Conservation (phyloP, 1,140 invertebrate genomes). For the Zophobas atratus region DNA sequence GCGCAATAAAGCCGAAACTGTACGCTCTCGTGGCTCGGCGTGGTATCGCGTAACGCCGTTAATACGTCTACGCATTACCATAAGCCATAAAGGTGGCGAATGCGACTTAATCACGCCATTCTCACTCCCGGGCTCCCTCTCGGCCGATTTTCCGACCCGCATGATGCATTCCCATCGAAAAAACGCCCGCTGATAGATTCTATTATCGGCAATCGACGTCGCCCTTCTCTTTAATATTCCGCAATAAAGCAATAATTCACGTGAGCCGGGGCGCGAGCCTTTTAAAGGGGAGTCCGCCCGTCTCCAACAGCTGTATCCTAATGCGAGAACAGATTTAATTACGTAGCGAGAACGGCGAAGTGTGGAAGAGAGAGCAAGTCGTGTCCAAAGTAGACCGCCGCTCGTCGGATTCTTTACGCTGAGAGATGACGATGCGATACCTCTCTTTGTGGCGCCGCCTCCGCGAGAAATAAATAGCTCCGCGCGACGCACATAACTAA, state of each 20-base stretch:
- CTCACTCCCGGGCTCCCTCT: too few relatives aligned
- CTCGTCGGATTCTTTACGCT: constrained; percentile 29
- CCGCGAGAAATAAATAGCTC: constrained; percentile 44
- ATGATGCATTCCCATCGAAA: constrained; percentile 16
- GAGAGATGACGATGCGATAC: constrained; percentile 32
- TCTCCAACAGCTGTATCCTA: constrained; percentile 46
- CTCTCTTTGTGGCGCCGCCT: constrained; percentile 27
- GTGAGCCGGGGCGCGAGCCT: constrained; percentile 35
- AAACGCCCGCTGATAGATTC: constrained; percentile 22
- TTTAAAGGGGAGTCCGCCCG: constrained; percentile 35
- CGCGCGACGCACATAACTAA: constrained; percentile 45
- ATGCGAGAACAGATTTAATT: constrained; percentile 49
- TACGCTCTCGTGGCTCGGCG: too few relatives aligned
- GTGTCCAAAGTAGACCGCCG: constrained; percentile 42
- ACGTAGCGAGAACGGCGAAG: constrained; percentile 21
- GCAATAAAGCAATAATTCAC: constrained; percentile 43
- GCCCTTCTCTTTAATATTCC: constrained; percentile 42
- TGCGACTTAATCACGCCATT: too few relatives aligned
- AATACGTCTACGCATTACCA: too few relatives aligned
- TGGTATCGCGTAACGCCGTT: too few relatives aligned
- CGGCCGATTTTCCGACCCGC: not conserved
- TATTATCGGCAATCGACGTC: constrained; percentile 40
- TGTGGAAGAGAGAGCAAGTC: constrained; percentile 13
- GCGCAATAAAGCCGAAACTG: too few relatives aligned
- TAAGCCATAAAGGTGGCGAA: too few relatives aligned